A percentile compares a stretch with the other conserved stretches of the same genome.
Evolutionary conservation across 1,140 invertebrate species (phyloP).

Genomic region (Zaprionus vittiger): DNA sequence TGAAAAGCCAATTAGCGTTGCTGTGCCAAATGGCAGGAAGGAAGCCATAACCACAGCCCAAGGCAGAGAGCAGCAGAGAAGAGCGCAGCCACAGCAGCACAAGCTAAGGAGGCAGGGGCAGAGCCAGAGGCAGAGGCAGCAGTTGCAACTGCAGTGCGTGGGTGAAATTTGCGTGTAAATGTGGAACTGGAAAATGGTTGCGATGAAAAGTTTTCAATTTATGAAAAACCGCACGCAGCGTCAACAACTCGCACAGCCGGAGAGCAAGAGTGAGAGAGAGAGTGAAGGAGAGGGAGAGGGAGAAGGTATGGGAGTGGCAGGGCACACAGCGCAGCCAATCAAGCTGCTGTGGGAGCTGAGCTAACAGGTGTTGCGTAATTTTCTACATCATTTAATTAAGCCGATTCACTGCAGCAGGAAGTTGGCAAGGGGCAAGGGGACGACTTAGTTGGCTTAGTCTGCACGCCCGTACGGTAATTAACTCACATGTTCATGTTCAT

Average conservation of each 20-base stretch:
- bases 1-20: slow-evolving; percentile 80
- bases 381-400: slow-evolving; percentile 84
- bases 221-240: slow-evolving; percentile 62
- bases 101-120: background rate
- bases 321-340: slow-evolving; percentile 7
- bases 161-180: slow-evolving; percentile 62
- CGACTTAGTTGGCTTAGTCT: slow-evolving; percentile 48
- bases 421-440: background rate
- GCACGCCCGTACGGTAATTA: slow-evolving; percentile 55
- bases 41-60: slow-evolving; percentile 70
- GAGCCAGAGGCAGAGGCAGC: slow-evolving; percentile 7
- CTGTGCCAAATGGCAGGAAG: slow-evolving; percentile 63
- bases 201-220: slow-evolving; percentile 64
- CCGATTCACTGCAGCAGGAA: slow-evolving; percentile 54
- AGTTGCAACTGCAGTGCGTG: slow-evolving; percentile 32
- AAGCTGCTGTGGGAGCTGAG: slow-evolving; percentile 5
- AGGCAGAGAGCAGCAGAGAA: slow-evolving; percentile 11
- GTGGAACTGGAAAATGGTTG: slow-evolving; percentile 30
- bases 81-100: slow-evolving; percentile 21
- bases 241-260: slow-evolving; percentile 23
- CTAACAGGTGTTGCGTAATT: slow-evolving; percentile 71
- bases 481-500: slow-evolving; percentile 59
- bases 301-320: background rate
- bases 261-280: background rate
- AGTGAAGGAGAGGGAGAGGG: background rate